These are phyloP conservation scores for Drosophila bifasciata DNA, from an alignment of 1,140 invertebrate species.

Conservation along the genomic window DNA sequence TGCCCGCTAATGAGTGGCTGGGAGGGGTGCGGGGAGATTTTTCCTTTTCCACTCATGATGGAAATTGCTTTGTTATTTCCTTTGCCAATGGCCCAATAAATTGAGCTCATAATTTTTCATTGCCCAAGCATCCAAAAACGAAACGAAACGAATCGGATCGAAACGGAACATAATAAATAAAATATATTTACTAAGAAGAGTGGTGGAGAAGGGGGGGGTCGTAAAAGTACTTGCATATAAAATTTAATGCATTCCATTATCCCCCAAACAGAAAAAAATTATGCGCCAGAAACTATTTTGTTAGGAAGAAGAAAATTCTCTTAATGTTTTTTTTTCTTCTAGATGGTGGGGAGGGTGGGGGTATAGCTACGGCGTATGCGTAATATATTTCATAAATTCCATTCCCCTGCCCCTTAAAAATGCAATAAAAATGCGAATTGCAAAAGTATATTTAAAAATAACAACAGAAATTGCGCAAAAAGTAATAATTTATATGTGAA, in stretches of 20 bases:
- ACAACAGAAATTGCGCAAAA: slow-evolving; percentile 72
- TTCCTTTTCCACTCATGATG: not conserved
- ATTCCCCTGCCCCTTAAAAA: slow-evolving; percentile 46
- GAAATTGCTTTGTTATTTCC: slow-evolving; percentile 64
- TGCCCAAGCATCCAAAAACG: slow-evolving; percentile 20
- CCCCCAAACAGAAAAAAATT: slow-evolving; percentile 56
- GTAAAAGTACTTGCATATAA: slow-evolving; percentile 71
- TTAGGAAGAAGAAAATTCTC: slow-evolving; percentile 38
- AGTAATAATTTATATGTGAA: slow-evolving; percentile 76
- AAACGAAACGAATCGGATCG: slow-evolving; percentile 31
- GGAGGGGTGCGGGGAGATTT: not conserved
- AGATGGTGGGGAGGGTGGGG: too few species aligned
- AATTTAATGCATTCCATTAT: slow-evolving; percentile 65
- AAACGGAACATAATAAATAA: slow-evolving; percentile 71
- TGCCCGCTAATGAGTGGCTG: slow-evolving; percentile 7
- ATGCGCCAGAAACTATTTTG: slow-evolving; percentile 72
- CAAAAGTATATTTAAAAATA: slow-evolving; percentile 62
- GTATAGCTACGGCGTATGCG: slow-evolving; percentile 46
- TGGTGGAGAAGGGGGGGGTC: slow-evolving; percentile 52
- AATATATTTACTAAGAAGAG: slow-evolving; percentile 67
- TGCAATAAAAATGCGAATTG: slow-evolving; percentile 74
- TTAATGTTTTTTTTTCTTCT: slow-evolving; percentile 7
- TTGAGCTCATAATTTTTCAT: slow-evolving; percentile 75
- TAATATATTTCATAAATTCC: slow-evolving; percentile 71
- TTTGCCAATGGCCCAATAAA: slow-evolving; percentile 61